phyloP scores from a whole-genome alignment of 2,113 vertebrate species.

The Peromyscus californicus region DNA sequence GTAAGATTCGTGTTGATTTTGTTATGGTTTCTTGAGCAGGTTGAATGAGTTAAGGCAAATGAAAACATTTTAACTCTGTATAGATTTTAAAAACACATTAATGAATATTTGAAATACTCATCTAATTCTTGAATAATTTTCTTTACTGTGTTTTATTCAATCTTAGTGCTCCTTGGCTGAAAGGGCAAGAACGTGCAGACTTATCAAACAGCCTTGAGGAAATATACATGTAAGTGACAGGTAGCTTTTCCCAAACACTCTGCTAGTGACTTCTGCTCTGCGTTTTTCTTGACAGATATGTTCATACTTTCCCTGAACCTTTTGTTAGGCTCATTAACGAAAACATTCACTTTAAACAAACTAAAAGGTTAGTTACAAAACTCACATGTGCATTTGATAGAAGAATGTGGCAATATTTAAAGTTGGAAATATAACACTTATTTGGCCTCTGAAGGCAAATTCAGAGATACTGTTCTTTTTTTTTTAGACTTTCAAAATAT shows the following conservation, averaged over 20 bases:
- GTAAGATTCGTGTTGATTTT: neutral
- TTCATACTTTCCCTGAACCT: neutral
- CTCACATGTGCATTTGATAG: conserved; percentile 23
- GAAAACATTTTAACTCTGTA: conserved; percentile 40
- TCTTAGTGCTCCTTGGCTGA: conserved; percentile 96
- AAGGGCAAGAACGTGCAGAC: conserved; percentile 90
- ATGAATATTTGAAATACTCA: conserved; percentile 46
- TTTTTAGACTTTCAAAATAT: neutral
- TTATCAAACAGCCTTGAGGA: conserved; percentile 96
- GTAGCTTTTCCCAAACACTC: neutral
- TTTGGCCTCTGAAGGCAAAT: conserved; percentile 30
- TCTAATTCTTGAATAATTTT: conserved; percentile 42
- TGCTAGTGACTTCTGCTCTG: neutral
- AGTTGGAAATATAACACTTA: conserved; percentile 36
- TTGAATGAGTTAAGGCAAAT: neutral
- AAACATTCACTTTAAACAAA: conserved; percentile 13
- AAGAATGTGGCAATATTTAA: conserved; percentile 35
- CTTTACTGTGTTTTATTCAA: conserved; percentile 79
- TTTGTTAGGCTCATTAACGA: conserved; percentile 40
- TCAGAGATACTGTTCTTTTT: neutral
- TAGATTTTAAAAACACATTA: conserved; percentile 1
- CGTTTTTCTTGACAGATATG: conserved; percentile 12
- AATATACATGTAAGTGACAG: conserved; percentile 95
- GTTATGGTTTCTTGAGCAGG: neutral
- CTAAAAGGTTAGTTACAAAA: neutral